phyloP scores from a whole-genome alignment of 2,113 vertebrate species.

The Xiphophorus maculatus region DNA sequence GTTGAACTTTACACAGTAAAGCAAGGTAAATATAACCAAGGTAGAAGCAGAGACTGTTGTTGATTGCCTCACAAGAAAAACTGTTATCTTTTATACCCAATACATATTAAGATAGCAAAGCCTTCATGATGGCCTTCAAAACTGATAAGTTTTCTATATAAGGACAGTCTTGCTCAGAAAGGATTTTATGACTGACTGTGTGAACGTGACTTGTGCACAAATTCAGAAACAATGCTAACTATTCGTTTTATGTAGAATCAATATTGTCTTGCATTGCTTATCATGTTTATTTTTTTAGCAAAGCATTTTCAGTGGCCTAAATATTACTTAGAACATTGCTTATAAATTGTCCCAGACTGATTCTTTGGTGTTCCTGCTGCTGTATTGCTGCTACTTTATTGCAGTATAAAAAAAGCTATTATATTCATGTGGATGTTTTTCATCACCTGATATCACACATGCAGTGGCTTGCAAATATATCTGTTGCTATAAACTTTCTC shows the following conservation, averaged over 20 bases:
- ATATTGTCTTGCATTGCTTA: background rate
- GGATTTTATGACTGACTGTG: background rate
- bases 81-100: background rate
- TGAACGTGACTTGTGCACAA: background rate
- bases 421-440: background rate
- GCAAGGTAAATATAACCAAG: background rate
- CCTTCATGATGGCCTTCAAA: conserved; percentile 45
- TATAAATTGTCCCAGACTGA: background rate
- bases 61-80: conserved; percentile 14
- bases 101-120: conserved; percentile 10
- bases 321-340: background rate
- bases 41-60: background rate
- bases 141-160: conserved; percentile 46
- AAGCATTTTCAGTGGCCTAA: background rate
- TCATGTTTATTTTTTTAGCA: background rate
- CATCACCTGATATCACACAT: conserved; percentile 10
- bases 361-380: no score
- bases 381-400: background rate
- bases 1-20: background rate
- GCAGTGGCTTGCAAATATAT: background rate
- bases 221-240: background rate
- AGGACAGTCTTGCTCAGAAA: conserved; percentile 4
- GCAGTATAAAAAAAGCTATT: background rate
- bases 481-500: background rate
- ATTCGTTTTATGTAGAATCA: background rate